Base-by-base conservation (phyloP, 2,113 vertebrate species). In the Reinhardtius hippoglossoides region DNA sequence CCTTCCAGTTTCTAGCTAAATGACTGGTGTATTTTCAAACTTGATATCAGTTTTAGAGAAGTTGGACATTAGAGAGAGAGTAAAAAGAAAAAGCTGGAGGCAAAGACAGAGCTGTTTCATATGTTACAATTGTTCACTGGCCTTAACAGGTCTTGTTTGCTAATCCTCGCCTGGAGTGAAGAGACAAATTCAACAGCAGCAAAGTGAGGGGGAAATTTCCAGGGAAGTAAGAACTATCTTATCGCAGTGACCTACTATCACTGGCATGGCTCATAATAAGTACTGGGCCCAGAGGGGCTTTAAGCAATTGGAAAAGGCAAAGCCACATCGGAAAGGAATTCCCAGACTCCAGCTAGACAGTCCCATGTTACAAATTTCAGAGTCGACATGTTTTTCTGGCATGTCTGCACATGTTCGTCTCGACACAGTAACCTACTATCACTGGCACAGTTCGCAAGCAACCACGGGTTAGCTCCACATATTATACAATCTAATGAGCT, bases 381-480 rank as follows among this genome's bases (percentile, higher is more conserved):
- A 64, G 78, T 74, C 58, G 27, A 81, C 80, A 62, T 54, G 68
- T 74, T 79, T 71, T 57, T 59, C 60, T 65, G 50, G 69, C 88
- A 55, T 88, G 94, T 70, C 84, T 46, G 67, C 72, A 84, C 94
- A 81, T 0, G 93, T 77, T 64, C 2, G 3, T 16, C 69, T 62
- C 73, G 70, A 87, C 90, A 93, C 76, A 88, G 86, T 89, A 92
- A 93, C 88, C 91, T 83, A 81, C 71, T 63, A 76, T 76, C 68
- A 50, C 15, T n/a, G 9, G 27, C 7, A 24, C 15, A 12, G 37
- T 58, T 79, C 13, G 1, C 67, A 44, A 50, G 69, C 50, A 67
- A 66, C 76, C 52, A 55, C 57, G 55, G 70, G 77, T 72, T 78
- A 14, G 6, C 55, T 67, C 50, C 27, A 42, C 31, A 31, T 31